These are phyloP conservation scores for Trigoniulus corallinus DNA, from an alignment of 1,140 invertebrate species.

Conservation along the genomic window DNA sequence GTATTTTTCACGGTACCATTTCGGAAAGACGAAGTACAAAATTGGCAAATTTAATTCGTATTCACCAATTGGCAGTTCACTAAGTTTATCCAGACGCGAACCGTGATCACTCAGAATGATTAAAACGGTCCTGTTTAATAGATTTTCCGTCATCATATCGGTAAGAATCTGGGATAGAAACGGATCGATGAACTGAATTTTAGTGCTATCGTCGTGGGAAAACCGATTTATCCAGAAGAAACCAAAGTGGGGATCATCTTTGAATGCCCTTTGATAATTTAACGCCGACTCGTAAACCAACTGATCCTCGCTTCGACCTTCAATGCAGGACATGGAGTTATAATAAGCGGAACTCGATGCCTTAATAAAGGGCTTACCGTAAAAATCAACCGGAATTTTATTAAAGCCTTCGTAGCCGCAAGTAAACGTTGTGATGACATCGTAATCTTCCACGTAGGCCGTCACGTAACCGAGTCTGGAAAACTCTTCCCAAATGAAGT, in stretches of 20 bases:
- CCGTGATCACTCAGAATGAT: background rate
- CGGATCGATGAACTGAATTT: background rate
- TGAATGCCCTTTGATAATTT: too few relatives aligned
- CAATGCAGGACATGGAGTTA: too few relatives aligned
- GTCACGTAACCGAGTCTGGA: background rate
- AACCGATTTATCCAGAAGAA: background rate
- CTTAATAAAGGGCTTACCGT: too few relatives aligned
- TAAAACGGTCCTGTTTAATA: background rate
- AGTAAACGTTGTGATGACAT: too few relatives aligned
- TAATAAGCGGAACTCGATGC: too few relatives aligned
- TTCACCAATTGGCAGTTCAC: background rate
- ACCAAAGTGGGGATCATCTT: background rate
- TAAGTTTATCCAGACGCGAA: background rate
- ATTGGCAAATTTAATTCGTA: background rate
- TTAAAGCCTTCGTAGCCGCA: too few relatives aligned
- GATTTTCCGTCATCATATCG: background rate
- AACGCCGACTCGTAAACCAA: too few relatives aligned
- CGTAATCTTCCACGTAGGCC: background rate
- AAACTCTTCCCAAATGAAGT: slow-evolving; percentile 2
- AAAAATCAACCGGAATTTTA: too few relatives aligned
- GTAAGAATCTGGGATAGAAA: background rate
- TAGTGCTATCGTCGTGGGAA: background rate
- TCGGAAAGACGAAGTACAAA: background rate
- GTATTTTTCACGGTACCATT: background rate
- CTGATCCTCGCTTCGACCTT: too few relatives aligned